phyloP scores from a whole-genome alignment of 1,140 invertebrate genomes.

The Lamellibrachia luymesi region DNA sequence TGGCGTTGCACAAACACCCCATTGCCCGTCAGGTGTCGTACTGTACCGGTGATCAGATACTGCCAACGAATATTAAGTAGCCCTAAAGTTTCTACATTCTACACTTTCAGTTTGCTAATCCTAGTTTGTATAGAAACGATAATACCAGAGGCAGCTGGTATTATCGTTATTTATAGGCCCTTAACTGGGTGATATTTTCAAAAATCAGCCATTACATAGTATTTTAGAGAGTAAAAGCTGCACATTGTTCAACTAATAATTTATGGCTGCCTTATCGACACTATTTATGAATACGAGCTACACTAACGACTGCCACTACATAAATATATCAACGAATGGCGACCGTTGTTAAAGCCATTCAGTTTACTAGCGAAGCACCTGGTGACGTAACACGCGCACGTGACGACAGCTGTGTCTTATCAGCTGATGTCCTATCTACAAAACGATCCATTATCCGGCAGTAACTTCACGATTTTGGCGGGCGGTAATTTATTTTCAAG shows the following conservation, averaged over 20 bases:
- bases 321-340: background rate
- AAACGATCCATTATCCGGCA: constrained; percentile 1
- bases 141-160: no score
- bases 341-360: background rate
- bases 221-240: background rate
- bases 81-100: background rate
- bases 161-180: no score
- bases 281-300: background rate
- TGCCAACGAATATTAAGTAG: background rate
- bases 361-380: background rate
- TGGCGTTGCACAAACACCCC: background rate
- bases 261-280: background rate
- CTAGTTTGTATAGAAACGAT: background rate
- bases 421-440: background rate
- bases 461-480: background rate
- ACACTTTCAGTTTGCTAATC: background rate
- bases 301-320: background rate
- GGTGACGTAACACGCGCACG: background rate
- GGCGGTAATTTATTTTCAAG: background rate
- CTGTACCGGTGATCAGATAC: background rate
- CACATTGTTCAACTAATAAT: background rate
- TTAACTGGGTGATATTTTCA: no score
- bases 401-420: constrained; percentile 1
- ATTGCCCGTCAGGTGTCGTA: background rate
- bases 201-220: no score